Evolutionary conservation across 2,888 invertebrate genomes (phyloP), one percentile per base, ranked within the genome.

Genomic region (Pheosia gnoma): DNA sequence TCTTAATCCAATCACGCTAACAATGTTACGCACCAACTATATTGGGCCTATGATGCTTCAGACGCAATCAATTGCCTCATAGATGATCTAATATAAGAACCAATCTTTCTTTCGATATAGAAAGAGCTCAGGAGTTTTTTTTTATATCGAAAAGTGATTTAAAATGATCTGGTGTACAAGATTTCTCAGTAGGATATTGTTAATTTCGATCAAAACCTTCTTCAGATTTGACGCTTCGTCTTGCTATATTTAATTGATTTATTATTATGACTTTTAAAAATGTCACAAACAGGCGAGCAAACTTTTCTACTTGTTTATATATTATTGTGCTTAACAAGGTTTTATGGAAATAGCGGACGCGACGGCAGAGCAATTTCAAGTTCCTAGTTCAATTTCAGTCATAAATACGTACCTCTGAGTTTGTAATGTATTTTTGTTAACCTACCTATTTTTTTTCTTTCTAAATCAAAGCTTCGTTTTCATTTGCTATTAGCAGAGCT

Each of bases 1-100:
- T 56, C 25, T 52, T 60, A 64, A 61, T 61, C 57, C 57, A 64
- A 59, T 64, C 43, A 61, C 41, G 6, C 55, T 55, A 55, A 55
- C 55, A 55, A 8, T 10, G 55, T 39, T 55, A 13, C 55, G 39
- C 38, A 51, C 51, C 55, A 39, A 39, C 55, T 38, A 39, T 5
- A 55, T 55, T 39, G 55, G 38, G 10, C n/a, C 13, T 55, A 5
- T 39, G 13, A 55, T 55, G 55, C 37, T 55, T 55, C 55, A 39
- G 55, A 55, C 55, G 55, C 55, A 55, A 55, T 39, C 39, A 55
- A 55, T 55, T 55, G 55, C 55, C 39, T 55, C n/a, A 25, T 39
- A 39, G 53, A 54, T 38, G 53, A 54, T 54, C 53, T 54, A 54
- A 54, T 54, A 11, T 55, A 11, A 39, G 39, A 39, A 7, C 39